phyloP scores from a whole-genome alignment of 1,140 invertebrate genomes.

The Meloidogyne exigua region DNA sequence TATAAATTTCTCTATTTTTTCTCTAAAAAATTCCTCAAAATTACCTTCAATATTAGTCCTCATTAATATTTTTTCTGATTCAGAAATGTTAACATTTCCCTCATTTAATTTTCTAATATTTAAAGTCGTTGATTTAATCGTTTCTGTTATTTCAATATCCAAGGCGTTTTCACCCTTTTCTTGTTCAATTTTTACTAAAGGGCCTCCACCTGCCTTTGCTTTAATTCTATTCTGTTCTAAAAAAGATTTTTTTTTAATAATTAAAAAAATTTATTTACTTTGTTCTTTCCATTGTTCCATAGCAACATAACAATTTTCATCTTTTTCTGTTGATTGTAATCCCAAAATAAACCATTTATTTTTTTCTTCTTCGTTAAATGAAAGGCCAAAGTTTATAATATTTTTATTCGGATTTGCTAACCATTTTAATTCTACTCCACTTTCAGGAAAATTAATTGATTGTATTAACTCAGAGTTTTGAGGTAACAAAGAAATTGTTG shows the following conservation, averaged over 20 bases:
- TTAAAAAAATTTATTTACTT: not conserved
- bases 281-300: slow-evolving; percentile 8
- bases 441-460: slow-evolving; percentile 20
- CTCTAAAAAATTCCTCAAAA: too few species aligned
- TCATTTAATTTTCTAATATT: slow-evolving; percentile 3
- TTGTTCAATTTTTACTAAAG: not conserved
- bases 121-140: not conserved
- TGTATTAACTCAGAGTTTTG: slow-evolving; percentile 14
- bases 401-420: slow-evolving; percentile 7
- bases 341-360: slow-evolving; percentile 31
- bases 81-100: not conserved
- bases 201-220: not conserved
- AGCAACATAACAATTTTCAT: slow-evolving; percentile 18
- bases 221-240: not conserved
- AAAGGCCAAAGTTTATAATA: slow-evolving; percentile 25
- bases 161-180: not conserved
- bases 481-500: slow-evolving; percentile 9
- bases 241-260: not conserved
- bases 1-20: not conserved
- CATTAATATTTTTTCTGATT: not conserved
- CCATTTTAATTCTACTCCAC: slow-evolving; percentile 30
- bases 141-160: not conserved
- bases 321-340: slow-evolving; percentile 24
- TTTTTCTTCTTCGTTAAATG: not conserved
- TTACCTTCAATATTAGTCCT: not conserved